Conservation (phyloP, 2,113 vertebrate species). For the Numida meleagris region DNA sequence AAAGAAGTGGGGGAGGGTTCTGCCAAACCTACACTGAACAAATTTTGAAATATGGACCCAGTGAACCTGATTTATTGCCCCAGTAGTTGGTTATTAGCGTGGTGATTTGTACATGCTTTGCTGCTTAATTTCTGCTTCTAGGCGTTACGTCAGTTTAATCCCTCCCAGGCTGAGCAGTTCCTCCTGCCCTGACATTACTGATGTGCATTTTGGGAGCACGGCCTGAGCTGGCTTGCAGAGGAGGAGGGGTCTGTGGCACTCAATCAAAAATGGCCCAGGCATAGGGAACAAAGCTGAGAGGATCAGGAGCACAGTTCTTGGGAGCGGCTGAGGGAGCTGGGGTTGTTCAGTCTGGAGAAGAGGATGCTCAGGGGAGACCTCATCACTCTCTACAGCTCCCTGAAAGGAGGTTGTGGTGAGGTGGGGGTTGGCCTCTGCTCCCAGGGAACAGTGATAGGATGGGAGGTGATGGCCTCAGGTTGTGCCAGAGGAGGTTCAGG, state of each 20-base stretch:
- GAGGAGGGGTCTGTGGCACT: neutral
- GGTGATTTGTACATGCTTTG: neutral
- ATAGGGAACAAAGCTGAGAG: too few relatives aligned
- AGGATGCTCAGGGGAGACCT: too few relatives aligned
- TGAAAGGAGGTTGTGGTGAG: too few relatives aligned
- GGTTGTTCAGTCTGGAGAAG: too few relatives aligned
- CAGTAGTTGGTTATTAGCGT: neutral
- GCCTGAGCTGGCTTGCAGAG: accelerated
- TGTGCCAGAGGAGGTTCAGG: too few relatives aligned
- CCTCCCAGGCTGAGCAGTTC: neutral
- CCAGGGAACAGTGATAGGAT: too few relatives aligned
- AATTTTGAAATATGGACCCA: neutral
- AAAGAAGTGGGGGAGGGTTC: neutral
- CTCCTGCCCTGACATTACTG: neutral
- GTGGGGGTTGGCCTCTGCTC: too few relatives aligned
- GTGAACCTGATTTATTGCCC: neutral
- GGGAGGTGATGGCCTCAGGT: too few relatives aligned
- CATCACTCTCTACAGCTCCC: too few relatives aligned
- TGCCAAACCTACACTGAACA: neutral
- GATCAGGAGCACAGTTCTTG: too few relatives aligned
- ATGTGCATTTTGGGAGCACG: accelerated
- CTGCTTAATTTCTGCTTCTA: neutral
- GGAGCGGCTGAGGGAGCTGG: too few relatives aligned
- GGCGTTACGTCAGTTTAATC: neutral
- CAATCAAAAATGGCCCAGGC: accelerated